phyloP scores from a whole-genome alignment of 2,113 vertebrate genomes.

The Gymnarchus niloticus region DNA sequence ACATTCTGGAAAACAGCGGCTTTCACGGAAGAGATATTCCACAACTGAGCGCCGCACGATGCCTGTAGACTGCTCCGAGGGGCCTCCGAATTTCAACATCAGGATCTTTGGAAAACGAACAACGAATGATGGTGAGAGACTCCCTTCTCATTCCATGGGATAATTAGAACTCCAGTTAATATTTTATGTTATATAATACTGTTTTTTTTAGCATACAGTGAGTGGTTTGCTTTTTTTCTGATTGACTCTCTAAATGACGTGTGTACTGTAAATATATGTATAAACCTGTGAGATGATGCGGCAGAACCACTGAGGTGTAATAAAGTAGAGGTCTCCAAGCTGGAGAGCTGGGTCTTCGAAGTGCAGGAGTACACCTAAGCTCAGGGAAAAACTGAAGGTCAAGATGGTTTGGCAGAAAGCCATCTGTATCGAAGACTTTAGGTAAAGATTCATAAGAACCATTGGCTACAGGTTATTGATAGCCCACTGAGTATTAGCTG shows the following conservation, averaged over 20 bases:
- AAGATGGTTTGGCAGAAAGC: neutral
- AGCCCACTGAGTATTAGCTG: neutral
- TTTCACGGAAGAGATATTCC: conserved; percentile 77
- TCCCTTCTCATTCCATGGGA: neutral
- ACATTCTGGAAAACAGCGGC: conserved; percentile 75
- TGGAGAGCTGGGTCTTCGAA: conserved; percentile 92
- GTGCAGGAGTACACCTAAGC: conserved; percentile 83
- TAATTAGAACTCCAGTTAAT: neutral
- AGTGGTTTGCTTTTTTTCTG: too few species aligned
- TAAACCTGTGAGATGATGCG: conserved; percentile 92
- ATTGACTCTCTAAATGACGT: too few species aligned
- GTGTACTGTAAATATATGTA: too few species aligned
- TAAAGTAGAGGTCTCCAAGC: conserved; percentile 85
- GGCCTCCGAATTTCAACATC: conserved; percentile 67
- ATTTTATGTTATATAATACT: neutral
- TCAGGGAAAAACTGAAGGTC: neutral
- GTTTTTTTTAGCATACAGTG: neutral
- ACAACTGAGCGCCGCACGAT: conserved; percentile 76
- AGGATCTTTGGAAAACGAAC: conserved; percentile 60
- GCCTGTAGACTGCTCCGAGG: conserved; percentile 71
- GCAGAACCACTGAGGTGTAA: conserved; percentile 93
- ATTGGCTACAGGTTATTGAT: neutral
- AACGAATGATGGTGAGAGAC: neutral
- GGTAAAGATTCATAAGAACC: neutral
- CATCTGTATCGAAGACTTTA: neutral